A percentile compares a stretch with the other conserved stretches of the same genome.
phyloP scores from a whole-genome alignment of 1,140 invertebrate genomes.

The Bathynomus jamesi region DNA sequence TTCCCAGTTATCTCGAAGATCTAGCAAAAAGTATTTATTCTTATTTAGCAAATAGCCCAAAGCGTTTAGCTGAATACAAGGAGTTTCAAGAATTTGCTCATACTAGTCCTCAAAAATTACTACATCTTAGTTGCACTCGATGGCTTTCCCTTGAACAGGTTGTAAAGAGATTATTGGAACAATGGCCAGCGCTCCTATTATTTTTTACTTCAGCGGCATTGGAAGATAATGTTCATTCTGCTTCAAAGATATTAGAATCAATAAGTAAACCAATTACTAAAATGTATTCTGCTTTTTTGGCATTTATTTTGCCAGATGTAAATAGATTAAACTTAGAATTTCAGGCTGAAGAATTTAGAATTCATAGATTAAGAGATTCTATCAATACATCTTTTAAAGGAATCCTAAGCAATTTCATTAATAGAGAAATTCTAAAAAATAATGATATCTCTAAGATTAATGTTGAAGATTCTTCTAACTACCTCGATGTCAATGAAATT shows the following conservation, averaged over 20 bases:
- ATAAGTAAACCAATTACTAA: too few relatives aligned
- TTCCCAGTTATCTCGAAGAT: slow-evolving; percentile 14
- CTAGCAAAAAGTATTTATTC: slow-evolving; percentile 1
- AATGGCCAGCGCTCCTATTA: slow-evolving; percentile 23
- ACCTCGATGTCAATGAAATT: too few relatives aligned
- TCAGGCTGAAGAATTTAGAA: too few relatives aligned
- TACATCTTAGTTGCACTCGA: slow-evolving; percentile 26
- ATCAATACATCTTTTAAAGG: slow-evolving; percentile 8
- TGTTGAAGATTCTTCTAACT: slow-evolving; percentile 12
- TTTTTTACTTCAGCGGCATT: slow-evolving; percentile 21
- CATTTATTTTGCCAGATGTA: slow-evolving; percentile 20
- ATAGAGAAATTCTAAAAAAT: slow-evolving; percentile 5
- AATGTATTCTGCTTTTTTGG: too few relatives aligned
- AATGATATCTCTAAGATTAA: slow-evolving; percentile 7
- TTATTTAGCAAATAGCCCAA: slow-evolving; percentile 7
- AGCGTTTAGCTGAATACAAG: slow-evolving; percentile 14
- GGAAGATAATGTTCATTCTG: slow-evolving; percentile 17
- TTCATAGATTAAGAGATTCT: slow-evolving; percentile 12
- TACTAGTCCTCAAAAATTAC: slow-evolving; percentile 15
- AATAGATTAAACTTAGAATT: slow-evolving; percentile 19
- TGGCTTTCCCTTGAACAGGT: too few relatives aligned
- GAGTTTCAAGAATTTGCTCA: slow-evolving; percentile 22
- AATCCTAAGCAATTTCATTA: too few relatives aligned
- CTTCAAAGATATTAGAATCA: slow-evolving; percentile 14
- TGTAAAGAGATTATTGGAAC: too few relatives aligned